Conservation (phyloP, 92 coral and sea anemone genomes). For the Ricordea florida region DNA sequence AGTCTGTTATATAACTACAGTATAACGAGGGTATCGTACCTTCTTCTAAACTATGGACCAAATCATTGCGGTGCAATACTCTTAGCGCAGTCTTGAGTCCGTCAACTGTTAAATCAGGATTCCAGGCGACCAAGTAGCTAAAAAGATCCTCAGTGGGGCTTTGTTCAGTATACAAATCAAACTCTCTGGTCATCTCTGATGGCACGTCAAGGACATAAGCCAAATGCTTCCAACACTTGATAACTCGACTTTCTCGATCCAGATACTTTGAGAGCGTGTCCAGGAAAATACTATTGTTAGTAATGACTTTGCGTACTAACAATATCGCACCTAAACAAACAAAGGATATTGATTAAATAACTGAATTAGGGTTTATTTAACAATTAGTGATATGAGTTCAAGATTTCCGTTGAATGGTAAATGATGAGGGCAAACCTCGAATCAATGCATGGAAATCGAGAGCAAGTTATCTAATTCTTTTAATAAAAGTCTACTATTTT, state of each 20-base stretch:
- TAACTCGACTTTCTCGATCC: constrained; percentile 23
- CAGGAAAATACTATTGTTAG: background rate
- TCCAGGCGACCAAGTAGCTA: background rate
- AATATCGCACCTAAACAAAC: too few relatives aligned
- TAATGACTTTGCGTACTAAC: constrained; percentile 2
- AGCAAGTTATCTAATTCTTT: too few relatives aligned
- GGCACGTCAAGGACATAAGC: constrained; percentile 28
- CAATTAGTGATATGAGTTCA: too few relatives aligned
- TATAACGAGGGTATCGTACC: background rate
- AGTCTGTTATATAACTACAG: too few relatives aligned
- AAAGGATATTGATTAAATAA: too few relatives aligned
- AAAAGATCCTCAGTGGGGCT: constrained; percentile 44
- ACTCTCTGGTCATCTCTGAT: constrained; percentile 9
- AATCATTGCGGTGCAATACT: constrained; percentile 20
- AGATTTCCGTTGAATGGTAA: too few relatives aligned
- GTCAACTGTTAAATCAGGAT: background rate
- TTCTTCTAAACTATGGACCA: background rate
- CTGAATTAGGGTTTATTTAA: too few relatives aligned
- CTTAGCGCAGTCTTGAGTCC: constrained; percentile 5
- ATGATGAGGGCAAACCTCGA: too few relatives aligned
- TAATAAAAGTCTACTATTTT: too few relatives aligned
- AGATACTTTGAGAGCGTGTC: constrained; percentile 19
- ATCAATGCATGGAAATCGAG: too few relatives aligned
- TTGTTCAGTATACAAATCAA: constrained; percentile 20
- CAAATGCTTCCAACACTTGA: constrained; percentile 39